Evolutionary conservation across 2,888 invertebrate genomes (phyloP).

Genomic region (Drosophila ezoana): DNA sequence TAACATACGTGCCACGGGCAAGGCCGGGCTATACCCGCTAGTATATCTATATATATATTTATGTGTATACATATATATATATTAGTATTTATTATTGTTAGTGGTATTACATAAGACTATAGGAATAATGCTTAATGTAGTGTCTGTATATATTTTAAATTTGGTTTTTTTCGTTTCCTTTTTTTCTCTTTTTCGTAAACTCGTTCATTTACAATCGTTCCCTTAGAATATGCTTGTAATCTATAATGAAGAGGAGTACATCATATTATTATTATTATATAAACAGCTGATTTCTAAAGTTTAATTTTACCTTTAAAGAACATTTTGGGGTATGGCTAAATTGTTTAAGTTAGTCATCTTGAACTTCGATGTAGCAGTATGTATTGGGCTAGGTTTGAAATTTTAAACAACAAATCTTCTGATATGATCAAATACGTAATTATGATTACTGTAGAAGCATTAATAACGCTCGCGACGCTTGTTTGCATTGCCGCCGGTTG

Average conservation of each 20-base stretch:
- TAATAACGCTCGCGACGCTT: constrained; percentile 86
- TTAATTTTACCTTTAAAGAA: constrained; percentile 47
- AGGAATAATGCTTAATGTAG: constrained; percentile 65
- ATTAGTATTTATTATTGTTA: constrained; percentile 49
- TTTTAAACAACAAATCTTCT: constrained; percentile 78
- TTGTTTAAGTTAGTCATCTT: constrained; percentile 63
- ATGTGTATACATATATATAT: constrained; percentile 5
- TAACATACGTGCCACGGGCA: no score
- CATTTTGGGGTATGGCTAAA: constrained; percentile 21
- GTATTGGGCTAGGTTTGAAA: constrained; percentile 44
- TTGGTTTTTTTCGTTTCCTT: constrained; percentile 18
- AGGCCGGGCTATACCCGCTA: no score
- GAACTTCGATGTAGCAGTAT: constrained; percentile 47
- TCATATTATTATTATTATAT: not conserved
- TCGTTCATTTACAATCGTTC: constrained; percentile 58
- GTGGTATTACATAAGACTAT: constrained; percentile 66
- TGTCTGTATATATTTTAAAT: constrained; percentile 43
- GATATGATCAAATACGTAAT: constrained; percentile 84
- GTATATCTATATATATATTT: not conserved
- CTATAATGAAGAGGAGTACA: constrained; percentile 23
- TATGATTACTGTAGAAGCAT: constrained; percentile 72
- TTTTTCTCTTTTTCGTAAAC: constrained; percentile 38
- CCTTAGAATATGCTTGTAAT: constrained; percentile 54
- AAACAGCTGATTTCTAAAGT: not conserved
- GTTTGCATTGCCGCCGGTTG: constrained; percentile 95